phyloP scores from a whole-genome alignment of 2,797 vertebrate species.

The Acanthurus leucopareius region DNA sequence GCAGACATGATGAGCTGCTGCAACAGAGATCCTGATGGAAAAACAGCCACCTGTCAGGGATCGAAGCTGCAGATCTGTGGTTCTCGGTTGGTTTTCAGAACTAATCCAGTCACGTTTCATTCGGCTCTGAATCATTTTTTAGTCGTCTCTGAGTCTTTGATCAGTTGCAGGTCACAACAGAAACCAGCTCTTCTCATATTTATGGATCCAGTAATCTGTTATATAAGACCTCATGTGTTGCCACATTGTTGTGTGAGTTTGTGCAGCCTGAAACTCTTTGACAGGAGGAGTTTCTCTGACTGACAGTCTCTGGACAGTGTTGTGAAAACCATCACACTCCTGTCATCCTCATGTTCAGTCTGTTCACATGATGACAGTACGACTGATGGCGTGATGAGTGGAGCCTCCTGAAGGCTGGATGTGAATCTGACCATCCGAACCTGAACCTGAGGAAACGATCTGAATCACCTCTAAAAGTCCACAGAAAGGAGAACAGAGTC shows the following conservation, averaged over 20 bases:
- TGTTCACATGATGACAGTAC: background rate
- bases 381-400: constrained; percentile 12
- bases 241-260: background rate
- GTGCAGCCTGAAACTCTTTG: background rate
- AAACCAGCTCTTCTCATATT: too few relatives aligned
- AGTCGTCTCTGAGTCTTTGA: too few relatives aligned
- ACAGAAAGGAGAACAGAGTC: too few relatives aligned
- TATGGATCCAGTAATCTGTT: too few relatives aligned
- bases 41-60: background rate
- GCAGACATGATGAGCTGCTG: background rate
- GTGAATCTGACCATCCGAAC: background rate
- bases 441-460: background rate
- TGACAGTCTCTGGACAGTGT: background rate
- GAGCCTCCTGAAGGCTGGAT: too few relatives aligned
- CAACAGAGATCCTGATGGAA: background rate
- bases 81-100: too few relatives aligned
- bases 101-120: too few relatives aligned
- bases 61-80: background rate
- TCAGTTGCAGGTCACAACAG: too few relatives aligned
- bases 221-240: too few relatives aligned
- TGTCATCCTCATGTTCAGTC: background rate
- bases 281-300: background rate
- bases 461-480: background rate
- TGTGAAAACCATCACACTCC: background rate
- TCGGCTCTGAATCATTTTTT: too few relatives aligned